Base-by-base conservation (phyloP, 2,797 vertebrate species). In the Emys orbicularis region DNA sequence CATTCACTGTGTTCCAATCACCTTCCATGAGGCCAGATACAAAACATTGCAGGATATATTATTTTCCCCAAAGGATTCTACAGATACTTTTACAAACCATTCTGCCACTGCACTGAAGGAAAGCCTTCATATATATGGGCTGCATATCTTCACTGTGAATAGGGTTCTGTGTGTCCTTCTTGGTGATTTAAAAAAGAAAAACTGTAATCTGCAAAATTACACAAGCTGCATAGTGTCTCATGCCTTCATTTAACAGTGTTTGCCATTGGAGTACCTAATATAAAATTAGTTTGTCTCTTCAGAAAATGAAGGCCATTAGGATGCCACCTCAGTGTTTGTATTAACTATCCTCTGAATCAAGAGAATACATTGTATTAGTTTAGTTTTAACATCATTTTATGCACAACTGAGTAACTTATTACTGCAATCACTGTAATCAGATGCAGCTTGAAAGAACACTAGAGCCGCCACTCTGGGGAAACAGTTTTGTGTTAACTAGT, bases 181-280 rank as follows among this genome's bases (percentile, higher is more conserved):
- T 93, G 54, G 74, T n/a, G 92, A 74, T 87, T 91, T 83, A 90
- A 90, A 88, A 83, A 87, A 65, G 34, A 96, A 93, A 89, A 84
- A 93, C 11, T 27, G 61, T 59, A 92, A 88, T 92, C 80, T 89
- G 80, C 50, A 88, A 91, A 93, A 92, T 21, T 83, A 44, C 6
- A 29, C n/a, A 86, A 88, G 87, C 83, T 54, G 53, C 25, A 13
- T 44, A 44, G 7, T 47, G 34, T 85, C 52, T 95, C 61, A 61
- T 65, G 56, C 84, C 23, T 95, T 91, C 86, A 1, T 65, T 21
- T 41, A 50, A 94, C 86, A n/a, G 80, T 29, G 76, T 84, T 82
- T 90, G 81, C 88, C 92, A 19, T 37, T 89, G 92, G 56, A 29
- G 23, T 81, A 53, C 27, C 92, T 72, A 34, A n/a, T 53, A 65